Evolutionary conservation across 2,797 vertebrate genomes (phyloP).

Genomic region (Chelmon rostratus): DNA sequence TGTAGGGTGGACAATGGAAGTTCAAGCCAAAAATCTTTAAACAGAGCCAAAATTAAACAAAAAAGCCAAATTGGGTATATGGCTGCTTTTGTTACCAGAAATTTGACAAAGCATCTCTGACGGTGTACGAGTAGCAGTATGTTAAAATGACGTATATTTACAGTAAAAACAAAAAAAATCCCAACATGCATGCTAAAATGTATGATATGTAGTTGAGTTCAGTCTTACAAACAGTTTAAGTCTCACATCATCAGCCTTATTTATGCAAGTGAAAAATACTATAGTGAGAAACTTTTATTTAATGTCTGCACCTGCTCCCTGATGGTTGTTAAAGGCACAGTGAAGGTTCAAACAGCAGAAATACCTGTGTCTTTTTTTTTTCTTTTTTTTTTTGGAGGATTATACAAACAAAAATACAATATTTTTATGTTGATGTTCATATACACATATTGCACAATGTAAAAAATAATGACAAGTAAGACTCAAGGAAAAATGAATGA

Average conservation of each 20-base stretch:
- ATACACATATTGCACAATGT: neutral
- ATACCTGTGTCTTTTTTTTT: too few species aligned
- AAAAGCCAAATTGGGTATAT: neutral
- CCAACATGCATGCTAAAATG: neutral
- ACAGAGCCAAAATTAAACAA: too few species aligned
- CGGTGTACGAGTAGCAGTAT: neutral
- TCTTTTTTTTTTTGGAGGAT: too few species aligned
- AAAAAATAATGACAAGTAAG: too few species aligned
- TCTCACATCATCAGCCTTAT: neutral
- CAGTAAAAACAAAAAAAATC: neutral
- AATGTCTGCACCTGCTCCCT: neutral
- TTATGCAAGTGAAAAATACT: neutral
- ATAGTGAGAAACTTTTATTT: neutral
- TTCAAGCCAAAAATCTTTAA: too few species aligned
- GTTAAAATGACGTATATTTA: neutral
- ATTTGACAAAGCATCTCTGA: neutral
- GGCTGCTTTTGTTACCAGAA: neutral
- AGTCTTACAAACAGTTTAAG: neutral
- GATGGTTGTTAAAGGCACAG: too few species aligned
- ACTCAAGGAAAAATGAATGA: neutral
- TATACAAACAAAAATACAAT: too few species aligned
- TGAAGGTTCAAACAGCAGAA: neutral
- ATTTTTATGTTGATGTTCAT: neutral
- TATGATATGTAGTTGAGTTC: too few species aligned
- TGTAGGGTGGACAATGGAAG: too few species aligned